Base-by-base conservation (phyloP, 2,888 invertebrate genomes). In the Tanypteryx hageni region DNA sequence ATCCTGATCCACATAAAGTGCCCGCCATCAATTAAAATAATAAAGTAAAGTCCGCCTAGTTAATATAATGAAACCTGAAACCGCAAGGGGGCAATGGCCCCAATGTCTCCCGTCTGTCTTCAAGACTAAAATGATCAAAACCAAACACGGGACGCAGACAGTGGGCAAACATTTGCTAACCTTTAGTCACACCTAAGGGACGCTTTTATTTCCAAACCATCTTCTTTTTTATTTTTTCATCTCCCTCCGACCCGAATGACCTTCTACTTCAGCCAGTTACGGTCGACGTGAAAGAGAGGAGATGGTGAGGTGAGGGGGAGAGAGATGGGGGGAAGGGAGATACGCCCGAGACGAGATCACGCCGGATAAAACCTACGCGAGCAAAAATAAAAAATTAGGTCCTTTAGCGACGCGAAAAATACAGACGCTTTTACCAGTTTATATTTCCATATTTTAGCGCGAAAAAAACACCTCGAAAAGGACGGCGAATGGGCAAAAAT, bases 151-250 rank as follows among this genome's bases (percentile, higher is more conserved):
- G 76, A 27, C 27, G 22, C 27, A 76, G 76, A 76, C 76, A 18
- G 27, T 27, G 76, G 76, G 76, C 27, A 76, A 76, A 76, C 76
- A 76, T 76, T 76, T 76, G 76, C 76, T 76, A 27, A 27, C 76
- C 27, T 10, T 76, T 76, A 44, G 44, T 44, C 44, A 76, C 76
- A 76, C 76, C 76, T 76, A 27, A 44, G 44, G 44, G 44, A 44
- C 44, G 44, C 44, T 44, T 44, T 44, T 44, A 44, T 44, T 44
- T 44, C 44, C 44, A 4, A 68, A n/a, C 68, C 68, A 68, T n/a
- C 18, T 18, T 76, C 76, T 27, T 22, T 76, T 76, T 76, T 14
- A 68, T 68, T 68, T 22, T 68, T 44, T 44, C 44, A 44, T 44
- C 44, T 44, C 44, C 44, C 44, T 44, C 44, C 44, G 44, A 44